phyloP scores from a whole-genome alignment of 2,113 vertebrate genomes.

The Suncus etruscus region DNA sequence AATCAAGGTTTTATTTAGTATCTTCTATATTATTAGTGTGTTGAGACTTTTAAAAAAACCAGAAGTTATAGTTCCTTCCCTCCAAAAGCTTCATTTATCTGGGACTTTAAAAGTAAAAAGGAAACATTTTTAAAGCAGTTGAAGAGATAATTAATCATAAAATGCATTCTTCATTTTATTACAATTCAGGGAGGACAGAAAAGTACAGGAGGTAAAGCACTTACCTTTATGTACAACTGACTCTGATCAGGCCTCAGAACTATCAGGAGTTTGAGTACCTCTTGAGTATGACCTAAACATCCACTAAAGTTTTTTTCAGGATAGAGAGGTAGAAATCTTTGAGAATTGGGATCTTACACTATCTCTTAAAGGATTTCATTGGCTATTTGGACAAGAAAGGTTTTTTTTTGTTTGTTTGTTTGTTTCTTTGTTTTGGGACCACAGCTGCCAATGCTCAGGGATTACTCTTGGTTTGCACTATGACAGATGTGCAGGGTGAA shows the following conservation, averaged over 20 bases:
- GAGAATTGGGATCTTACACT: background rate
- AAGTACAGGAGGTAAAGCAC: no score
- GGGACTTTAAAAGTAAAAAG: background rate
- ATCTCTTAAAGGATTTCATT: background rate
- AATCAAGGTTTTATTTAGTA: background rate
- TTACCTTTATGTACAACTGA: no score
- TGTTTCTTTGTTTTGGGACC: no score
- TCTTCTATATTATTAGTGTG: background rate
- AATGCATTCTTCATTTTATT: background rate
- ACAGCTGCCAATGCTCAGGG: no score
- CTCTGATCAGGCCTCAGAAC: no score
- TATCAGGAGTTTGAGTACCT: no score
- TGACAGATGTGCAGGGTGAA: no score
- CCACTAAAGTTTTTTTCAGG: background rate
- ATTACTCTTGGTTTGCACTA: no score
- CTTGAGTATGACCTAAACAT: no score
- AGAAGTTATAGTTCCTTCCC: background rate
- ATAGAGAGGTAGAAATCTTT: background rate
- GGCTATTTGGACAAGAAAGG: conserved; percentile 16
- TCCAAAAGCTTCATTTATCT: conserved; percentile 20
- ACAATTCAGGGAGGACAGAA: conserved; percentile 5
- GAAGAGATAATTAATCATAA: background rate
- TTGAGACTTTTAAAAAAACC: background rate
- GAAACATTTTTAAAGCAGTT: background rate
- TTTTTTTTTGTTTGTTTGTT: background rate